Conservation (phyloP, 2,113 vertebrate species). For the Athene noctua region DNA sequence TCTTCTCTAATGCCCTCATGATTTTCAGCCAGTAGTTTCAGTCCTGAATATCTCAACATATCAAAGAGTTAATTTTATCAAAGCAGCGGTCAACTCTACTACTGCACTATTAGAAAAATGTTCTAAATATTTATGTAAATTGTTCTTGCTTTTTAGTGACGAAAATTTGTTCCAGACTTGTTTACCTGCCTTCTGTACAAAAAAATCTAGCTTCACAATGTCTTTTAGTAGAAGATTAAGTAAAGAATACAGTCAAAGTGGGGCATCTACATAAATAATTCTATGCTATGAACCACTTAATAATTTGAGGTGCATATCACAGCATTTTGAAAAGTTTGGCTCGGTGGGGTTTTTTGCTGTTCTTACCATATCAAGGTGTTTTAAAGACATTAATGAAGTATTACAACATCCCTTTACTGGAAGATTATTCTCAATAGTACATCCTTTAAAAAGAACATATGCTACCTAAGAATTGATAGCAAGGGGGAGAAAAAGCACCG, state of each 20-base stretch:
- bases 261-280: not conserved
- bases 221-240: not conserved
- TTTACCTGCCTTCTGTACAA: not conserved
- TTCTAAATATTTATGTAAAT: not conserved
- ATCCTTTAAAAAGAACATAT: not conserved
- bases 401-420: not conserved
- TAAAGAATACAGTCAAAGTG: not conserved
- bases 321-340: not conserved
- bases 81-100: not conserved
- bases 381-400: not conserved
- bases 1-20: fast-evolving
- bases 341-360: not conserved
- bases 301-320: not conserved
- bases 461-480: not conserved
- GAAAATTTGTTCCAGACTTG: not conserved
- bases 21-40: not conserved
- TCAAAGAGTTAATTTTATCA: not conserved
- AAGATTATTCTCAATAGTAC: not conserved
- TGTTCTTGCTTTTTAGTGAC: not conserved
- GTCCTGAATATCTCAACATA: not conserved
- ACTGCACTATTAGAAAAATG: not conserved
- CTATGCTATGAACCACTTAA: not conserved
- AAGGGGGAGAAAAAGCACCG: fast-evolving
- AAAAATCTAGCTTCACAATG: not conserved
- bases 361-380: not conserved